Base-by-base conservation (phyloP, 2,888 invertebrate genomes). In the Timema cristinae region DNA sequence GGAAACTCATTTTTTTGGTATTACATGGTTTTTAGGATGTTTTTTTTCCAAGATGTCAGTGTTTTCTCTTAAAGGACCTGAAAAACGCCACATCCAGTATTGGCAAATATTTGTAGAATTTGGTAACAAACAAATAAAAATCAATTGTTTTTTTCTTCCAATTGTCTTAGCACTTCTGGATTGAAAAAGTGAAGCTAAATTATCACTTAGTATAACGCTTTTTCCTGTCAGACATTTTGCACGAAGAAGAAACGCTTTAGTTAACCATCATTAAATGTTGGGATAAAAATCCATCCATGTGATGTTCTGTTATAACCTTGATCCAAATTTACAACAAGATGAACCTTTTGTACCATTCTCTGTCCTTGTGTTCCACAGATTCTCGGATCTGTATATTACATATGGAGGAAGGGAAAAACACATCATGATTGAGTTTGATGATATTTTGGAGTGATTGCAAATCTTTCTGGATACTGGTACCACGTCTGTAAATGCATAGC, bases 241-340 rank as follows among this genome's bases (percentile, higher is more conserved):
- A 69, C 75, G 74, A 16, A 76, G 77, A 47, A 81, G 61, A 49
- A 77, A 73, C 13, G 75, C 15, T 49, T 68, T 73, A 16, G 73
- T 15, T 71, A 81, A 79, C 81, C 80, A 80, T 80, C 79, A 63
- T 75, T 73, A 73, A 81, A 80, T 59, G 69, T 71, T 5, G 56
- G n/a, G 48, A 67, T 32, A 68, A 81, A 79, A 74, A 81, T 79
- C 80, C 80, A 81, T 2, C 80, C 80, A 66, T 72, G 74, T 67
- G 70, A 71, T 6, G 73, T 76, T 11, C 76, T 52, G 72, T 76
- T 77, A 72, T 77, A 80, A n/a, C 6, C 77, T 50, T 9, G 75
- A 67, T 47, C 74, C 75, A 15, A 48, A 10, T 67, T 68, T 15
- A n/a, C 68, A 71, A 47, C 67, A 56, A 10, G 56, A 54, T 68